Evolutionary conservation across 2,888 invertebrate species (phyloP), one percentile per base, ranked within the genome.

Genomic region (Drosophila affinis): DNA sequence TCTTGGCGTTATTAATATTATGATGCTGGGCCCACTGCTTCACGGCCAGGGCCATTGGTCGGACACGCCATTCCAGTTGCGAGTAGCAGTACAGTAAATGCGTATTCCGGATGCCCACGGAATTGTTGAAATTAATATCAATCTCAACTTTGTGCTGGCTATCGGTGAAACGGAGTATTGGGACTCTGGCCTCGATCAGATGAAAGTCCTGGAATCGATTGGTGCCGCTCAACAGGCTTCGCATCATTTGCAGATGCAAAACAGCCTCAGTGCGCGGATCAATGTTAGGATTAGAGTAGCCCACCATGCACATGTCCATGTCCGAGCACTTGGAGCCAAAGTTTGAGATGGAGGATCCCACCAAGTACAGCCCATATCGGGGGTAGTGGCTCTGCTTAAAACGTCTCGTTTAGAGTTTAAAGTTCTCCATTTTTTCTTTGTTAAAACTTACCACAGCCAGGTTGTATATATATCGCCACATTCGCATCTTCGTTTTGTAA

Each of bases 261-360:
- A 92, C 72, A 21, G 97, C 96, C 92, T 97, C 96, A 78, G 93
- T 93, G 77, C 96, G 94, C 80, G 96, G 95, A 92, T 97, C 96
- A 79, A 95, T 58, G 12, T 68, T 89, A 9, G 75, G 72, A 73
- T 82, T 89, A 0, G 77, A 77, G 46, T 81, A 95, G 76, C 97
- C 95, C 87, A 98, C 93, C 88, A 99, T 94, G 91, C 99, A 99
- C 93, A 99, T 96, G 93, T 99, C 99, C 93, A 99, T 96, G 93
- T 99, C 99, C 76, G 98, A 98, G 77, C 94, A 94, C 91, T 97
- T 95, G 77, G 96, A 95, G 46, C 98, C 99, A 93, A 99, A 98
- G 34, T 98, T 98, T 64, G 97, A 98, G 95, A 99, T 96, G 6
- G 99, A 98, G 0, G 99, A 99, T 0, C 99, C 99, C 75, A 99